Conservation (phyloP, 2,888 invertebrate genomes). For the Lordiphosa andalusiaca region DNA sequence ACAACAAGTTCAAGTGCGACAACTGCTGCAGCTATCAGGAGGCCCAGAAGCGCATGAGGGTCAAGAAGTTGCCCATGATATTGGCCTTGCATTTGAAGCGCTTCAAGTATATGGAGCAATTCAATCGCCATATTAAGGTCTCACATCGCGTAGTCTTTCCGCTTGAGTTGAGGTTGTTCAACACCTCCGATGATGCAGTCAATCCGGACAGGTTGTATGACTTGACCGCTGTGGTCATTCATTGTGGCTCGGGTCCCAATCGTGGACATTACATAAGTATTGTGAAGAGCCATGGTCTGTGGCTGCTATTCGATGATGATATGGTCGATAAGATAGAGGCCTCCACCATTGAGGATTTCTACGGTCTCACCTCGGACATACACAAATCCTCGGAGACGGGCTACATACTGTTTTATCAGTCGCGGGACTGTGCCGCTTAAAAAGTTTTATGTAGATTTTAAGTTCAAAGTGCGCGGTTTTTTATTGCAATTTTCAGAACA, state of each 20-base stretch:
- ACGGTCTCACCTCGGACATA: constrained; percentile 98
- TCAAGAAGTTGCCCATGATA: constrained; percentile 98
- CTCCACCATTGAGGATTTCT: constrained; percentile 99
- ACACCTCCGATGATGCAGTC: constrained; percentile 98
- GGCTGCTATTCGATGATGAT: constrained; percentile 99
- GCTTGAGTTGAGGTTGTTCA: constrained; percentile 96
- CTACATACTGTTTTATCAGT: constrained; percentile 99
- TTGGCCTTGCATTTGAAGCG: constrained; percentile 98
- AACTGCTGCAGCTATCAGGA: constrained; percentile 99
- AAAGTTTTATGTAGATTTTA: constrained; percentile 1
- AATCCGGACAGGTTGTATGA: constrained; percentile 99
- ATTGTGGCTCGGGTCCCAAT: constrained; percentile 99
- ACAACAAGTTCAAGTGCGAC: constrained; percentile 99
- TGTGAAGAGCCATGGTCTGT: constrained; percentile 99
- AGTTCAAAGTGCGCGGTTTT: not conserved
- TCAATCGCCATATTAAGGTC: constrained; percentile 98
- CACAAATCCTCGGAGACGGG: constrained; percentile 99
- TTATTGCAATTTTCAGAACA: not conserved
- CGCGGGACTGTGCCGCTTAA: constrained; percentile 87
- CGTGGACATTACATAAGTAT: constrained; percentile 99
- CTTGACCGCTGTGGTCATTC: constrained; percentile 99
- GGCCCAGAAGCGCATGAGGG: constrained; percentile 98
- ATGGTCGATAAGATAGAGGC: constrained; percentile 99
- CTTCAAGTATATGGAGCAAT: constrained; percentile 97
- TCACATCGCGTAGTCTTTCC: constrained; percentile 99